Evolutionary conservation across 1,140 invertebrate genomes (phyloP).

Genomic region (Drosophila lacertosa): DNA sequence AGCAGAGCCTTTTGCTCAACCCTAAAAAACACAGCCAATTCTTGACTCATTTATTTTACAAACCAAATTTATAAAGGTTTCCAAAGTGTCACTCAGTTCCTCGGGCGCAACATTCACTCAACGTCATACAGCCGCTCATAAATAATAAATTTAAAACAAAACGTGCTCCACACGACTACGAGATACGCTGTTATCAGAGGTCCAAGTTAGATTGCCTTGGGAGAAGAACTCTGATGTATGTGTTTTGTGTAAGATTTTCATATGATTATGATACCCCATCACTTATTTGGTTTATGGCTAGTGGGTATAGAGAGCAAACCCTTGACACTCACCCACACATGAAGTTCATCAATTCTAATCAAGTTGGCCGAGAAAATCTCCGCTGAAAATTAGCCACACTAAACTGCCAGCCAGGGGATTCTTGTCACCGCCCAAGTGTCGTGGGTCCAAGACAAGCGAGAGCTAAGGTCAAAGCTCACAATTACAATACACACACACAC

Average conservation of each 20-base stretch:
- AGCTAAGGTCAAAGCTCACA: conserved; percentile 45
- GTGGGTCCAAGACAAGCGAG: conserved; percentile 16
- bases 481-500: conserved; percentile 37
- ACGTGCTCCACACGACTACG: background rate
- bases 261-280: background rate
- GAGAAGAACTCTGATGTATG: no score
- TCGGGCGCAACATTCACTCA: conserved; percentile 22
- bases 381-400: conserved; percentile 73
- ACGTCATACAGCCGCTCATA: conserved; percentile 28
- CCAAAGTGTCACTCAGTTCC: conserved; percentile 33
- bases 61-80: conserved; percentile 15
- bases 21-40: conserved; percentile 8
- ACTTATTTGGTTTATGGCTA: background rate
- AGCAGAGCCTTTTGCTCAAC: background rate
- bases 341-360: conserved; percentile 80
- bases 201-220: no score
- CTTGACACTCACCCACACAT: conserved; percentile 51
- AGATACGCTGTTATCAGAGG: background rate
- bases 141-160: conserved; percentile 62
- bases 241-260: background rate
- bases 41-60: conserved; percentile 30
- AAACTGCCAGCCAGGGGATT: conserved; percentile 52
- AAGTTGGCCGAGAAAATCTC: conserved; percentile 64
- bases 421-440: conserved; percentile 25
- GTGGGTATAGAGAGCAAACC: conserved; percentile 12